Evolutionary conservation across 1,140 invertebrate species (phyloP).

Genomic region (Monochamus saltuarius): DNA sequence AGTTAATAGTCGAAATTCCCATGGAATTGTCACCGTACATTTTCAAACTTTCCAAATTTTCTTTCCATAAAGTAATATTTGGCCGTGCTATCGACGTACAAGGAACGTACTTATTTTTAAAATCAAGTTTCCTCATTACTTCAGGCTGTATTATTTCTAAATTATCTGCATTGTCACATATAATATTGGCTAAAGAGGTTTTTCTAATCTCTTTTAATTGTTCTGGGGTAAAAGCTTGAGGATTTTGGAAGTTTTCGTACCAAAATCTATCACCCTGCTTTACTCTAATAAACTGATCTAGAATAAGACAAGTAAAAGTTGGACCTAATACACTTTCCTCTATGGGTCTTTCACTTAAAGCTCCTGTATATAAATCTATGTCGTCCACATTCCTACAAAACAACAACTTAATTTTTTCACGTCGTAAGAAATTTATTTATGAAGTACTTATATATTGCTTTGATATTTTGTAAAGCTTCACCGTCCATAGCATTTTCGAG

Average conservation of each 20-base stretch:
- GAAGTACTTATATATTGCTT: conserved; percentile 63
- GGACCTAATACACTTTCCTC: conserved; percentile 75
- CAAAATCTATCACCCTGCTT: conserved; percentile 83
- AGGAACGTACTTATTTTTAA: conserved; percentile 63
- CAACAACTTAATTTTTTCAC: not conserved
- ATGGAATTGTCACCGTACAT: not conserved
- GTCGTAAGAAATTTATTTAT: not conserved
- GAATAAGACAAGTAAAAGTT: conserved; percentile 82
- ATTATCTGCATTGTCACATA: conserved; percentile 86
- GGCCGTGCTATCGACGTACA: conserved; percentile 62
- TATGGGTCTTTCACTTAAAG: conserved; percentile 72
- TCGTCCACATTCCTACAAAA: conserved; percentile 70
- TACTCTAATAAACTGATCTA: conserved; percentile 79
- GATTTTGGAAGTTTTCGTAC: conserved; percentile 73
- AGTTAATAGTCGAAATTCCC: not conserved
- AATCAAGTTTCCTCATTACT: conserved; percentile 68
- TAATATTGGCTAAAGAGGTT: conserved; percentile 76
- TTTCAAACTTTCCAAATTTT: conserved; percentile 19
- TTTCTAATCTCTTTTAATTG: conserved; percentile 87
- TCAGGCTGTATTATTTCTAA: conserved; percentile 71
- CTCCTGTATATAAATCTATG: conserved; percentile 85
- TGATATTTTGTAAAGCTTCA: conserved; percentile 62
- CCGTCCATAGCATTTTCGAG: conserved; percentile 65
- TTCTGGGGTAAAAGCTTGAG: conserved; percentile 70
- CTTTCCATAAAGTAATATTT: conserved; percentile 64